Conservation (phyloP, 1,140 invertebrate species). For the Drosophila erecta region DNA sequence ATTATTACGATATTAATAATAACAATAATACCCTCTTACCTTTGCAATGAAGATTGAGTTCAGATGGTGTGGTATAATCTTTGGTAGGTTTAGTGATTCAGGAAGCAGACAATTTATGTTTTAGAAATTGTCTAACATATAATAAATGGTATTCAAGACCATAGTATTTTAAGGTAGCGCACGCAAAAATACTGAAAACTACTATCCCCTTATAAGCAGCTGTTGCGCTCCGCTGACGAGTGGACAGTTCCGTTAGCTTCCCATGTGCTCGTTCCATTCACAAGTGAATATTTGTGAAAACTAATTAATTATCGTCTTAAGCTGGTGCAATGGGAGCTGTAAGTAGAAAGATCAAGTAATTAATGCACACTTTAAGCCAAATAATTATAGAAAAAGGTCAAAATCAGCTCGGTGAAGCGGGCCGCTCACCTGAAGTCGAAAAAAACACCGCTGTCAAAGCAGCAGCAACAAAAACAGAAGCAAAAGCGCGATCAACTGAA, state of each 20-base stretch:
- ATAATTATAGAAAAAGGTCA: conserved; percentile 77
- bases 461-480: conserved; percentile 78
- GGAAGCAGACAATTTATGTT: no score
- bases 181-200: not conserved
- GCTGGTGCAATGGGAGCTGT: conserved; percentile 54
- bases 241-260: conserved; percentile 19
- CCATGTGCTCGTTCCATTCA: conserved; percentile 59
- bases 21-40: no score
- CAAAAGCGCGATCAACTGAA: conserved; percentile 66
- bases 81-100: no score
- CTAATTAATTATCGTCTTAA: conserved; percentile 1
- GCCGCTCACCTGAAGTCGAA: conserved; percentile 79
- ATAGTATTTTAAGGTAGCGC: not conserved
- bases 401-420: conserved; percentile 82
- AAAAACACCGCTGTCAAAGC: conserved; percentile 73
- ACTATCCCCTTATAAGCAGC: conserved; percentile 12
- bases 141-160: not conserved
- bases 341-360: conserved; percentile 22
- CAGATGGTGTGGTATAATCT: no score
- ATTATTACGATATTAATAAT: no score
- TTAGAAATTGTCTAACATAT: no score
- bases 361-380: no score
- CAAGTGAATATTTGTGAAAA: conserved; percentile 21
- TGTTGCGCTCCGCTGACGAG: conserved; percentile 12
- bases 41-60: no score